These are phyloP conservation scores for Chironomus tepperi DNA, from an alignment of 1,140 invertebrate species.

Conservation along the genomic window DNA sequence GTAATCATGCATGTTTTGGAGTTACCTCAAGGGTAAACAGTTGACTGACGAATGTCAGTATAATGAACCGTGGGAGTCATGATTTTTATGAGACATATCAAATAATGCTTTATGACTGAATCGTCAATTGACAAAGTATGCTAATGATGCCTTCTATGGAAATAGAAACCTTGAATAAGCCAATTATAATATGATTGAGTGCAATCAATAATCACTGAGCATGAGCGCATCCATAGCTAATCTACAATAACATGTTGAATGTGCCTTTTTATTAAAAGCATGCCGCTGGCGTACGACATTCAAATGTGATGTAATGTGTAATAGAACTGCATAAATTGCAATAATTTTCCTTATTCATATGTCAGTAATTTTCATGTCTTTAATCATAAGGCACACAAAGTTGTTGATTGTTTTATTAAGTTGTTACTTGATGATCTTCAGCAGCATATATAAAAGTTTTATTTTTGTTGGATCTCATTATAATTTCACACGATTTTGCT, in stretches of 20 bases:
- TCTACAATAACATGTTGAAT: not conserved
- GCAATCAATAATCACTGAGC: not conserved
- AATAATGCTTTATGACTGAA: too few relatives aligned
- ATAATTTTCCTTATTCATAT: not conserved
- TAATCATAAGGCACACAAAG: not conserved
- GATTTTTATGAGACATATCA: too few relatives aligned
- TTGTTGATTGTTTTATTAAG: not conserved
- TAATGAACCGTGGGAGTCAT: too few relatives aligned
- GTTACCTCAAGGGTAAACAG: too few relatives aligned
- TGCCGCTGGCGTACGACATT: not conserved
- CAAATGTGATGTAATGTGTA: not conserved
- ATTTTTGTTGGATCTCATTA: not conserved
- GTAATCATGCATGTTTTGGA: too few relatives aligned
- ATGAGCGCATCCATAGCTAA: constrained; percentile 12
- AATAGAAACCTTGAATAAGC: not conserved
- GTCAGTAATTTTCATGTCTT: constrained; percentile 13
- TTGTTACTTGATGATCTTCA: not conserved
- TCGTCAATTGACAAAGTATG: too few relatives aligned
- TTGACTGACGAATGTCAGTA: not conserved
- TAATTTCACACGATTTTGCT: not conserved
- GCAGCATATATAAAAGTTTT: not conserved
- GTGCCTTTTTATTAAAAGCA: not conserved
- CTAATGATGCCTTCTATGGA: too few relatives aligned
- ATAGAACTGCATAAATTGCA: not conserved
- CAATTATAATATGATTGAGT: not conserved